Base-by-base conservation (phyloP, 1,140 invertebrate genomes). In the Dinothrombium tinctorium region DNA sequence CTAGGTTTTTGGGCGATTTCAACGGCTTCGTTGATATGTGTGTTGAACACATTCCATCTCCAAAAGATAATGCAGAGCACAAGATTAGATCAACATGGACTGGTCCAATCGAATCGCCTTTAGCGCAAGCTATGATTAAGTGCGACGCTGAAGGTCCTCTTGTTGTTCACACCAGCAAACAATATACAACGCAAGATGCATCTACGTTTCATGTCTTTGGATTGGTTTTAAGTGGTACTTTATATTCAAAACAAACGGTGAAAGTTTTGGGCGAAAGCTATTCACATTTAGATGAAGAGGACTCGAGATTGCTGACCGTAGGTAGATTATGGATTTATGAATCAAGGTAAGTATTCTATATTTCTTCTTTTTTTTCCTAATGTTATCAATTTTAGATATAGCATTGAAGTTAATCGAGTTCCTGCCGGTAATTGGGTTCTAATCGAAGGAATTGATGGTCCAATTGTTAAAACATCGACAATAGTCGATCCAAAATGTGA, bases 151-250 rank as follows among this genome's bases (percentile, higher is more conserved):
- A 86, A 68, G 81, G 76, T 24, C 63, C 69, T 21, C 52, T 83
- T 14, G 74, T 81, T 64, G 70, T 98, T n/a, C 90, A 99, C 57
- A 96, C 86, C 45, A 87, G 86, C 26, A 99, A 99, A 66, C 89
- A 96, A 72, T 99, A 95, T 56, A 87, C 94, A n/a, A 95, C 87
- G 0, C 77, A 89, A 48, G 94, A 99, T 58, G 95, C 90, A 49
- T 94, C 87, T 1, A 76, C 79, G 48, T 95, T 95, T 56, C 66
- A 86, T 59, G 89, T 98, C 2, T 68, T 98, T 50, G 94, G 84
- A 0, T 67, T 92, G 22, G 76, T 99, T 25, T 77, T 99, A 65
- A 90, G 82, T 35, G 94, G 94, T 8, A 98, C 89, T 0, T 57
- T 99, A 20, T 74, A 89, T 60, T 79, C 89, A 2, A 83, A 84